Evolutionary conservation across 1,140 invertebrate species (phyloP), one percentile per base, ranked within the genome.

Genomic region (Drosophila tristis): DNA sequence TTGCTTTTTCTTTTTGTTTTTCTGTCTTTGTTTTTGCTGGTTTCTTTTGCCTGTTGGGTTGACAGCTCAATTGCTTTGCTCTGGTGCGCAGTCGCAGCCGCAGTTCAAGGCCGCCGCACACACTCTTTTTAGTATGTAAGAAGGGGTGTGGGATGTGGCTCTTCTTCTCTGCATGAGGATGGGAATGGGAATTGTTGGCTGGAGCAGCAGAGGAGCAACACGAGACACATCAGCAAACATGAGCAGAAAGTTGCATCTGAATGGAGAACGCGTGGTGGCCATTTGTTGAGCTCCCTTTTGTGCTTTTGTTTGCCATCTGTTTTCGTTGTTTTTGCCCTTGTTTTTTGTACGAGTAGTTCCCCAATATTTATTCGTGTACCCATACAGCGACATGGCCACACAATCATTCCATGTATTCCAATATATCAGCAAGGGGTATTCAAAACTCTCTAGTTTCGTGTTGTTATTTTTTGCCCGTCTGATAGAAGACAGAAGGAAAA

Each of bases 251-350:
- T 74, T 71, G 65, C 44, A 47, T 59, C 54, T 67, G 29, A 58
- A 59, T 31, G 63, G 31, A 54, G 45, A 64, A 56, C 56, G 61
- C 60, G 65, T 59, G 47, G 63, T 43, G 43, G 57, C 54, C 78
- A 82, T 81, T 82, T 81, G 79, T 63, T 78, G 59, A 65, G 39
- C 64, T 56, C 70, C 64, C 45, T 50, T 53, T 70, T 53, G 50
- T 49, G 26, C 68, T 65, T 43, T 54, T 53, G 49, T 66, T 82
- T 64, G 35, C 35, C 35, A 39, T 70, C 51, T 49, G 31, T 57
- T 53, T 26, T 49, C 15, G 26, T 57, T 23, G 53, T 49, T 43
- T 56, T 53, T 35, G 49, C 15, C 43, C 49, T 29, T 58, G 39
- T 50, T 59, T 68, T 58, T 59, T 20, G 20, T 20, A 20, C 20